Evolutionary conservation across 2,797 vertebrate genomes (phyloP), one percentile per base, ranked within the genome.

Genomic region (Syngnathus acus): DNA sequence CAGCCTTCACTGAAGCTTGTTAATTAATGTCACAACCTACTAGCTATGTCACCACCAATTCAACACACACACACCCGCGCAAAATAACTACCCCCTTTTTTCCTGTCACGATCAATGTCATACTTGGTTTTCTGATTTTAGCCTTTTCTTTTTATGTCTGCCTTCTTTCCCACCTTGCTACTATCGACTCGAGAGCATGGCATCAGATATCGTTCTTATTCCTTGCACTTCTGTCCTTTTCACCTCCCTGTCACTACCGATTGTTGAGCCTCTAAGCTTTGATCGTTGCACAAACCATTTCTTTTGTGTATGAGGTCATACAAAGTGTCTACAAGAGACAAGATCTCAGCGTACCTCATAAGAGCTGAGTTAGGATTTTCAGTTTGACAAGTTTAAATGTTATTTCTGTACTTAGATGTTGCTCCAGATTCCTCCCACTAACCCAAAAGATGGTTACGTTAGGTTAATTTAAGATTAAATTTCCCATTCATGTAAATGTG

Each of bases 1-100:
- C 86, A 85, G 71, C 77, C 77, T 68, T 84, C 62, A 67, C 78
- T 74, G 75, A 83, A 79, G 64, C 66, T 67, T 65, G 80, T 83
- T 86, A 87, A 88, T 86, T 86, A 86, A 81, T 86, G 85, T 89
- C 87, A 88, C 79, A 88, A 85, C 86, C 85, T 86, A 78, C 83
- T 77, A 23, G 72, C 83, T 62, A 6, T 84, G 83, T 89, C 86
- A 84, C 72, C 72, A 68, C 75, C 81, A 83, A 87, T 88, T 84
- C 23, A 71, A 6, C 16, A 38, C 14, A 58, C 26, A 17, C 16
- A 65, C 48, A 67, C 65, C 64, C 69, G 60, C 1, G 1, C 5
- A 64, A 65, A 40, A 51, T 66, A 48, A 66, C 57, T 64, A 64
- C 64, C 32, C 62, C 78, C 65, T 73, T 55, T 74, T 74, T 72